Conservation (phyloP, 2,888 invertebrate species). For the Ichneumoninae sp. region DNA sequence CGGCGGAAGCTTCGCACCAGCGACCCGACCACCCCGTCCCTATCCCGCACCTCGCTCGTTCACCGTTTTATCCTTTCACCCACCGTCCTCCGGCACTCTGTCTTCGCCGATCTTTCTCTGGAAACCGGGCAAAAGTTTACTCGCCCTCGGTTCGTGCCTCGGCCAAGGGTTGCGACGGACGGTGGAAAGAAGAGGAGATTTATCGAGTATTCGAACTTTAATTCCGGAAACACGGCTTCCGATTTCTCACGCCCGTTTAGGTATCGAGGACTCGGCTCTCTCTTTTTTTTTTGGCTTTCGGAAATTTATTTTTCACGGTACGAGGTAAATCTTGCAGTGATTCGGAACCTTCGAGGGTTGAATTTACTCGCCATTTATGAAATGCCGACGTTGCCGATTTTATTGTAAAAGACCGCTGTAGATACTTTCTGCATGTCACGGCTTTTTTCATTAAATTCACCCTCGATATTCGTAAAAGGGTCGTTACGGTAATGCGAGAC, state of each 20-base stretch:
- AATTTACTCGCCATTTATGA: neutral
- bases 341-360: neutral
- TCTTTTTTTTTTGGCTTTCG: too few relatives aligned
- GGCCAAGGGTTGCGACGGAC: neutral
- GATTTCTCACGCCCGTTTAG: slow-evolving; percentile 24
- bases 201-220: slow-evolving; percentile 56
- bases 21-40: neutral
- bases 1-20: neutral
- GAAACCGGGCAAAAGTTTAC: slow-evolving; percentile 10
- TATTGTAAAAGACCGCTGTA: neutral
- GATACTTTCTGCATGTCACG: neutral
- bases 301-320: neutral
- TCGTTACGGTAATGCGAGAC: neutral
- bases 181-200: slow-evolving; percentile 30
- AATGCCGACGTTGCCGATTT: neutral
- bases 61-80: too few relatives aligned
- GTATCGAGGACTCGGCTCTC: slow-evolving; percentile 5
- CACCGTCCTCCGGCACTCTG: neutral
- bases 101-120: neutral
- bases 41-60: neutral
- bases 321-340: neutral
- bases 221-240: slow-evolving; percentile 35
- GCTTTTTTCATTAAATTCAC: neutral
- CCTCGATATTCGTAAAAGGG: neutral
- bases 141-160: neutral